Evolutionary conservation across 2,113 vertebrate species (phyloP).

Genomic region (Corynorhinus townsendii): DNA sequence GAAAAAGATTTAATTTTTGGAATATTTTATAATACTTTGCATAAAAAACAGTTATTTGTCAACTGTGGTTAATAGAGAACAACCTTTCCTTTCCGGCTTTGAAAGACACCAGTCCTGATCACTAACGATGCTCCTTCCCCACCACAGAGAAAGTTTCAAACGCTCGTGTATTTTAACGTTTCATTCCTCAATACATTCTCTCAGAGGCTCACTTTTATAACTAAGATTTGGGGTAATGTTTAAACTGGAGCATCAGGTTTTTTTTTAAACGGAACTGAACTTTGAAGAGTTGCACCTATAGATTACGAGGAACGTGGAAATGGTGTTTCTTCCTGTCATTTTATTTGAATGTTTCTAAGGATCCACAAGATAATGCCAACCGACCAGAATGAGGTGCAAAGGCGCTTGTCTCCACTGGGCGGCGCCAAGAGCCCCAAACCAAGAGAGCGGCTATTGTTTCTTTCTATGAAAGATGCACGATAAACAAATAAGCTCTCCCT

Average conservation of each 20-base stretch:
- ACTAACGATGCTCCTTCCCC: neutral
- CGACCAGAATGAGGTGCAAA: conserved; percentile 43
- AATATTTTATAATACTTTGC: neutral
- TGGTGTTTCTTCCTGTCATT: conserved; percentile 15
- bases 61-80: neutral
- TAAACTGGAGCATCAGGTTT: neutral
- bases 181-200: neutral
- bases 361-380: neutral
- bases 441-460: conserved; percentile 66
- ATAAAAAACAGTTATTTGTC: neutral
- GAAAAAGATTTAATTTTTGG: neutral
- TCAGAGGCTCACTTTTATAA: neutral
- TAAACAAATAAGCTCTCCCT: conserved; percentile 30
- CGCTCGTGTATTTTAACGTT: neutral
- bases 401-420: conserved; percentile 74
- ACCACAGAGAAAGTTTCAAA: neutral
- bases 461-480: conserved; percentile 32
- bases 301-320: neutral
- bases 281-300: neutral
- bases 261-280: neutral
- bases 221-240: neutral
- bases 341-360: neutral
- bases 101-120: neutral
- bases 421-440: conserved; percentile 72
- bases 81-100: neutral